Evolutionary conservation across 2,113 vertebrate species (phyloP).

Genomic region (Ochotona curzoniae): DNA sequence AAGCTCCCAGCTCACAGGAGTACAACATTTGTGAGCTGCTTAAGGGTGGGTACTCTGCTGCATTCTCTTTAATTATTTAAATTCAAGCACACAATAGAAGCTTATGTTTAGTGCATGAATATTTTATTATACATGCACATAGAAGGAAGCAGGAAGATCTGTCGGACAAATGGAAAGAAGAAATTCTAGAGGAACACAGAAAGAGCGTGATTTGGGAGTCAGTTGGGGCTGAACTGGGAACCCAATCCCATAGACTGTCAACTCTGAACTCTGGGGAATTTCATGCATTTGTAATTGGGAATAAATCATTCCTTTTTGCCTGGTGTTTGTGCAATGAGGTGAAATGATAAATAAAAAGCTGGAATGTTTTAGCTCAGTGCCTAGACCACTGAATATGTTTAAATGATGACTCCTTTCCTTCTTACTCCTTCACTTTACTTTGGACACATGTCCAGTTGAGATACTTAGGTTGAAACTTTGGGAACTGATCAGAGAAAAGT

Average conservation of each 20-base stretch:
- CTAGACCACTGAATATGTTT: not conserved
- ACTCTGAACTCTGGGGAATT: conserved; percentile 6
- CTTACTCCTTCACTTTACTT: not conserved
- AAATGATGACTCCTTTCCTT: not conserved
- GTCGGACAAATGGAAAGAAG: not conserved
- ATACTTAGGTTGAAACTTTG: not conserved
- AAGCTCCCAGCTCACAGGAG: not conserved
- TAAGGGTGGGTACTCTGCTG: not conserved
- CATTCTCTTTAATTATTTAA: conserved; percentile 27
- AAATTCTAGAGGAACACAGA: not conserved
- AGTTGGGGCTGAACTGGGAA: conserved; percentile 23
- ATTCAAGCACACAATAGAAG: not conserved
- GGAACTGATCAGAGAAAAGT: not conserved
- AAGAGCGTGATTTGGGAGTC: not conserved
- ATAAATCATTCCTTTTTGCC: not conserved
- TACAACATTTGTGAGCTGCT: not conserved
- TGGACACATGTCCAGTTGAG: not conserved
- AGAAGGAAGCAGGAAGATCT: not conserved
- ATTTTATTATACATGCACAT: not conserved
- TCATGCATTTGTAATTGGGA: conserved; percentile 18
- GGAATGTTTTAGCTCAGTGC: not conserved
- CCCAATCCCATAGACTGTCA: not conserved
- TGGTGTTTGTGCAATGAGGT: not conserved
- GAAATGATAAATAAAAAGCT: not conserved
- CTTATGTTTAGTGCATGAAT: conserved; percentile 40